Conservation (phyloP, 2,113 vertebrate genomes). For the Cinclus cinclus region DNA sequence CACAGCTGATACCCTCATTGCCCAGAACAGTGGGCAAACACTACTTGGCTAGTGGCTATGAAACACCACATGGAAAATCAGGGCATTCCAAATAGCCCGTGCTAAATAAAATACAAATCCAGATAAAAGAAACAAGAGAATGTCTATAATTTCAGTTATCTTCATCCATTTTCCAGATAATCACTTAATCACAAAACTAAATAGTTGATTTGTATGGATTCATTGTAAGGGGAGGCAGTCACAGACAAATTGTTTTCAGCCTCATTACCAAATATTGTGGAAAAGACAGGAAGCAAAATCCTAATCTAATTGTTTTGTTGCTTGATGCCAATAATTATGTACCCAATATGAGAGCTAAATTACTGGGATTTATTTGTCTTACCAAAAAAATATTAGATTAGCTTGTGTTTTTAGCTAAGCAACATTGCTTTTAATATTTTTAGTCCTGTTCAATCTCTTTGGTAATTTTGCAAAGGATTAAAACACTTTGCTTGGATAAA, state of each 20-base stretch:
- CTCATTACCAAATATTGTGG: conserved; percentile 13
- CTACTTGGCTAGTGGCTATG: background rate
- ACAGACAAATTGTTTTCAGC: conserved; percentile 60
- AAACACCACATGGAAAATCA: background rate
- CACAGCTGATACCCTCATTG: background rate
- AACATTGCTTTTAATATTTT: background rate
- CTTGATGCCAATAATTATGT: conserved; percentile 62
- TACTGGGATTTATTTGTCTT: conserved; percentile 50
- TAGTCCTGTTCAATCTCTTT: background rate
- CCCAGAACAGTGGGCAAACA: background rate
- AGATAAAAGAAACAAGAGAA: background rate
- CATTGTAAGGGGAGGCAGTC: background rate
- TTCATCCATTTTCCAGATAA: conserved; percentile 37
- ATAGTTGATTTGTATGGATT: conserved; percentile 32
- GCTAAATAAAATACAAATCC: background rate
- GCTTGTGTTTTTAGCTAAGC: conserved; percentile 11
- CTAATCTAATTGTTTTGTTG: conserved; percentile 47
- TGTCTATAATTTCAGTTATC: background rate
- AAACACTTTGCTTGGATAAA: background rate
- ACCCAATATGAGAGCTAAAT: conserved; percentile 57
- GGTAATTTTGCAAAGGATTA: background rate
- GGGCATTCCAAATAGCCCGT: background rate
- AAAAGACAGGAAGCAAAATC: conserved; percentile 60
- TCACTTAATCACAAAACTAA: conserved; percentile 61
- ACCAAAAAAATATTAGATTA: conserved; percentile 60